Base-by-base conservation (phyloP, 2,113 vertebrate species). In the Dissostichus mawsoni region DNA sequence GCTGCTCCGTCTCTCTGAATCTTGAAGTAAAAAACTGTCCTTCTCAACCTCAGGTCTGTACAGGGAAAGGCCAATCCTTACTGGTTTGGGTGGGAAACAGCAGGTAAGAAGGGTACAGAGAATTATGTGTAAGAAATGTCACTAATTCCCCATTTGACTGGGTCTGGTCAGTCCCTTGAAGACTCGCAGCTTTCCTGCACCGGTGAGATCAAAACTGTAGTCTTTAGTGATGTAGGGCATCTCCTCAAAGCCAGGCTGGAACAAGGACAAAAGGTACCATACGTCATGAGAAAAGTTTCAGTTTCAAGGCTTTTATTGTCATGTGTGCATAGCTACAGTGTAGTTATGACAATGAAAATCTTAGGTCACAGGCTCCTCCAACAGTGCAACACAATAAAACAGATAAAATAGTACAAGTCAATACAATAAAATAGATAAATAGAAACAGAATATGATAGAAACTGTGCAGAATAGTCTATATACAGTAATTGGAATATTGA, bases 201-300 rank as follows among this genome's bases (percentile, higher is more conserved):
- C 96, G 10, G 93, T 58, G 61, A 97, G 90, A 63, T 95, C 93
- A 67, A 96, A 96, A 62, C 96, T 97, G 84, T 99, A 99, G 75
- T 98, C 95, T 0, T 95, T 93, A 0, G 98, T 99, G 69, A 98
- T 69, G 0, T 98, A 99, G 0, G 98, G 97, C n/a, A 93, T 90
- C 9, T 96, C 97, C 17, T 96, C 94, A 0, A 90, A 76, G 59
- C 94, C 96, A 3, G 79, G 69, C 97, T 99, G 93, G 10, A 93
- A 94, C 14, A 58, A 7, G 85, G 83, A 91, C 44, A 78, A 74
- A 67, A 53, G 12, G 20, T 2, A 29, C 1, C 0, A 0, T 48
- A 11, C 12, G 47, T 68, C 2, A 71, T 4, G 18, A 63, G 1
- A 1, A 9, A 50, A n/a, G 29, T 20, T 20, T 20, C 20, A 20